Evolutionary conservation across 2,888 invertebrate species (phyloP), one percentile per base, ranked within the genome.

Genomic region (Venustoraphidia nigricollis): DNA sequence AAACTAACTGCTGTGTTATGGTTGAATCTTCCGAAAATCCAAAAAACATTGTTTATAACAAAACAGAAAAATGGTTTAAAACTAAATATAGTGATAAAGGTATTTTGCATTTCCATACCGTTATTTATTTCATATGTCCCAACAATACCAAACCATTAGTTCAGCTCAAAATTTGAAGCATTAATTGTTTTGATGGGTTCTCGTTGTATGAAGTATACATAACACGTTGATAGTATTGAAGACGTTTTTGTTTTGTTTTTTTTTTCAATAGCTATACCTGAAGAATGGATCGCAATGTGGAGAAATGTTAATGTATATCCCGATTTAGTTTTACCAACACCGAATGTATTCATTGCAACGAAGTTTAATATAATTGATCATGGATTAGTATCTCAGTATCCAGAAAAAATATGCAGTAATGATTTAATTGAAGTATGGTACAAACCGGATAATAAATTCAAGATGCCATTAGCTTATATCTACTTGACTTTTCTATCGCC

Each of bases 61-160:
- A 77, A 55, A 69, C 71, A 11, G 91, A 92, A 64, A 75, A 78
- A 50, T 93, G 91, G 91, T 92, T 89, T 65, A 78, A 82, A 44
- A 89, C 89, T 0, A 78, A 81, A 54, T 93, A 88, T 62, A 72
- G 73, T 36, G 74, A 73, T 47, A 66, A 69, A 62, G 77, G 79
- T 73, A 65, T 61, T 63, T 56, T 34, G 8, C 40, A 45, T 41
- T 47, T 50, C 40, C 36, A 40, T 44, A 41, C 35, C 41, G n/a
- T 35, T 13, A 36, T 52, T 37, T 38, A 1, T 48, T 40, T 47
- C 4, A 4, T 4, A 4, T 17, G 3, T 17, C 4, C 4, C 17
- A 2, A 17, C 2, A 17, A 17, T 17, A 17, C 17, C 17, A 4
- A 17, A 17, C 17, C 17, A 4, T 17, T 4, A 4, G 17, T 17